These are phyloP conservation scores for Stenolophus ochropezus DNA, from an alignment of 2,888 invertebrate species.

Conservation along the genomic window DNA sequence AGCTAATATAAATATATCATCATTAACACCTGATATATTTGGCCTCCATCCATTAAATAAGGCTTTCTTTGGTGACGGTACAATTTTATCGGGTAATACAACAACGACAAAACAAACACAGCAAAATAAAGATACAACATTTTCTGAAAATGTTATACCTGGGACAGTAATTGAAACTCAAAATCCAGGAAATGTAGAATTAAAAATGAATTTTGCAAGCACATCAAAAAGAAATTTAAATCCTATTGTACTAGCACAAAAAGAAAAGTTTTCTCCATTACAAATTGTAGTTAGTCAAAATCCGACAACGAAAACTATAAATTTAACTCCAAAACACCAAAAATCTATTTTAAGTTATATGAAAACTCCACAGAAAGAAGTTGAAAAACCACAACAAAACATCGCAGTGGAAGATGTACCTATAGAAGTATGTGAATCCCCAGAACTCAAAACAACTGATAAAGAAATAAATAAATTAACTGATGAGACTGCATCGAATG, in stretches of 20 bases:
- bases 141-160: constrained; percentile 12
- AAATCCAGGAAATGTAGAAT: not conserved
- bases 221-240: constrained; percentile 60
- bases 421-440: constrained; percentile 10
- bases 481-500: not conserved
- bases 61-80: constrained; percentile 1
- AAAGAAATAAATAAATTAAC: constrained; percentile 4
- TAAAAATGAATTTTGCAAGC: not conserved
- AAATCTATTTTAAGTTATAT: constrained; percentile 69
- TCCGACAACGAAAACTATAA: constrained; percentile 51
- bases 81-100: not conserved
- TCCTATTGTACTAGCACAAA: constrained; percentile 64
- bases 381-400: not conserved
- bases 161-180: not conserved
- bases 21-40: constrained; percentile 47
- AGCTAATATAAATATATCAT: not conserved
- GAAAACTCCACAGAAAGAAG: constrained; percentile 16
- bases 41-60: not conserved
- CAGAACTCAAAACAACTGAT: not conserved
- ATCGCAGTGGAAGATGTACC: constrained; percentile 9
- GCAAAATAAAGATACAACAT: not conserved
- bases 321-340: constrained; percentile 67
- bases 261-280: constrained; percentile 66
- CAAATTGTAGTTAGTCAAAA: constrained; percentile 63
- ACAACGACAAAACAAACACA: not conserved